Base-by-base conservation (phyloP, 35 echinoderm and acorn worm species). In the Ptychodera flava region DNA sequence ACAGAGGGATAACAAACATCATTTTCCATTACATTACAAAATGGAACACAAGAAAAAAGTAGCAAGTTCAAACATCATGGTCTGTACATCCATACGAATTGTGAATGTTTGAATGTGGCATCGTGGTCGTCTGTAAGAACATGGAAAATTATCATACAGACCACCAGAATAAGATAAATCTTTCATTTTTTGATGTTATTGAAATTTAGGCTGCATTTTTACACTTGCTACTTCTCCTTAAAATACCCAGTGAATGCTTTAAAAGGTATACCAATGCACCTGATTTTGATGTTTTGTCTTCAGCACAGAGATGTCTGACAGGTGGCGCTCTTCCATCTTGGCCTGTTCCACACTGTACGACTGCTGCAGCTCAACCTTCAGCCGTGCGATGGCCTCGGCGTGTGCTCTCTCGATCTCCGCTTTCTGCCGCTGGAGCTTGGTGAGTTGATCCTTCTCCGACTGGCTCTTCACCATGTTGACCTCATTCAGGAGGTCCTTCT, bases 261-360 rank as follows among this genome's bases (percentile, higher is more conserved):
- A 99, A 89, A 89, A 99, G 32, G 96, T 92, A 90, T 82, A 94
- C 92, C 93, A 94, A 92, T 99, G 93, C 93, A 99, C 96, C 96
- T 99, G 96, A 82, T 85, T 87, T 76, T 92, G 90, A 91, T 99
- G 96, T 81, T 94, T 90, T 28, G 85, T 92, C 93, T 93, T 94
- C 80, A 99, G 76, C 33, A 92, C n/a, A 0, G 96, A 94, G 28
- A 99, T 92, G 32, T 99, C 92, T 0, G 88, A 82, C 37, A 99
- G 84, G 36, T 99, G 92, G 38, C 89, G 86, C 78, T 94, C 89
- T 28, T 86, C 87, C 45, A 83, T 31, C 34, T 52, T 78, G 1
- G 85, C 33, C 37, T 92, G 87, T 77, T 90, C 36, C 6, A 83
- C 75, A 36, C 35, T 76, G 82, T 94, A 99, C 84, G 94, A 90